Conservation (phyloP, 1,140 invertebrate genomes). For the Adoxophyes honmai region DNA sequence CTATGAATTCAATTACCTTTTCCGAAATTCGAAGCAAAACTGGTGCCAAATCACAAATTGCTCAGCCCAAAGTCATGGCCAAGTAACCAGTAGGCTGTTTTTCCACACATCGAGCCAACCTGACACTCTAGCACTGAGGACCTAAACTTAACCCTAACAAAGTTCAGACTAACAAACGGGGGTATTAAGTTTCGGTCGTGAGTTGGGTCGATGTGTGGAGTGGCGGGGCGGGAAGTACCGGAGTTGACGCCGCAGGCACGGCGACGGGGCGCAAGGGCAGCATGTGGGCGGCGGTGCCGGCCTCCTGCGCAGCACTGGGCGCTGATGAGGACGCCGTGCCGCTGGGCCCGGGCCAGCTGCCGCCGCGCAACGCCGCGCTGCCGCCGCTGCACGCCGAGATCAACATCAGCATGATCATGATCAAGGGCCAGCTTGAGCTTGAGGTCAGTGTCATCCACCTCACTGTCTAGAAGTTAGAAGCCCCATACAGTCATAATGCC, state of each 20-base stretch:
- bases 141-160: too few relatives aligned
- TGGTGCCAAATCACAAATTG: too few relatives aligned
- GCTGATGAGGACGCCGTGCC: constrained; percentile 68
- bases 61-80: too few relatives aligned
- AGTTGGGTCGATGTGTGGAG: not conserved
- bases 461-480: too few relatives aligned
- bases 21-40: too few relatives aligned
- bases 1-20: too few relatives aligned
- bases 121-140: too few relatives aligned
- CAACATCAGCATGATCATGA: constrained; percentile 91
- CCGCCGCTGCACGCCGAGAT: constrained; percentile 86
- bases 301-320: constrained; percentile 50
- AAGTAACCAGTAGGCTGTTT: too few relatives aligned
- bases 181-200: not conserved
- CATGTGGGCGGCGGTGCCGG: constrained; percentile 72
- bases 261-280: constrained; percentile 74
- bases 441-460: constrained; percentile 80
- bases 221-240: constrained; percentile 34
- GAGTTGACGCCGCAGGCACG: constrained; percentile 44
- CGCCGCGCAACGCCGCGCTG: constrained; percentile 84
- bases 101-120: too few relatives aligned
- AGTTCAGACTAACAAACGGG: too few relatives aligned
- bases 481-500: too few relatives aligned
- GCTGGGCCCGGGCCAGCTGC: constrained; percentile 87
- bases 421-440: constrained; percentile 94